These are phyloP conservation scores for Gila orcuttii DNA, from an alignment of 2,113 vertebrate genomes.

Conservation along the genomic window DNA sequence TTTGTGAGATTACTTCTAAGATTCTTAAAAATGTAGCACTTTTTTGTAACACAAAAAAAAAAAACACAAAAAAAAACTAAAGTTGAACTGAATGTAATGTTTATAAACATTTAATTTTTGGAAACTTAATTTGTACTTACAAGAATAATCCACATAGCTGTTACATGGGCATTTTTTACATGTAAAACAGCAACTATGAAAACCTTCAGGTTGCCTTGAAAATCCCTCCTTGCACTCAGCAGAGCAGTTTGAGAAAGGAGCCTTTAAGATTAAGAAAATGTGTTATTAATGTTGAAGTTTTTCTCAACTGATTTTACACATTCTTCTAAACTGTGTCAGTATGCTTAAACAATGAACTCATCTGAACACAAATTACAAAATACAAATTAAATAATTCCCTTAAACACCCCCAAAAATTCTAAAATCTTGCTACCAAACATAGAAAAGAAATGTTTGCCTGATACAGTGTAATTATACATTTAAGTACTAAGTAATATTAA, in stretches of 20 bases:
- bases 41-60: too few relatives aligned
- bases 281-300: neutral
- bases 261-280: neutral
- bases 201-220: neutral
- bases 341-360: neutral
- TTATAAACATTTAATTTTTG: too few relatives aligned
- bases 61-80: too few relatives aligned
- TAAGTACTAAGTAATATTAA: too few relatives aligned
- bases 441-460: too few relatives aligned
- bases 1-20: too few relatives aligned
- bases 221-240: constrained; percentile 43
- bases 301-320: neutral
- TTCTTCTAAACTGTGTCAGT: neutral
- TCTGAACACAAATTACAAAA: neutral
- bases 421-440: neutral
- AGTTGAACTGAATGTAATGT: too few relatives aligned
- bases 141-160: constrained; percentile 37
- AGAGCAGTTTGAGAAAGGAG: constrained; percentile 57
- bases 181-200: constrained; percentile 45
- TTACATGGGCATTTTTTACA: constrained; percentile 38
- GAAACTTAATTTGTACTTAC: constrained; percentile 24
- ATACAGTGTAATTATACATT: too few relatives aligned
- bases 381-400: neutral
- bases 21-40: too few relatives aligned
- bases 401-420: neutral